Evolutionary conservation across 2,113 vertebrate genomes (phyloP), one percentile per base, ranked within the genome.

Genomic region (Gadus macrocephalus): DNA sequence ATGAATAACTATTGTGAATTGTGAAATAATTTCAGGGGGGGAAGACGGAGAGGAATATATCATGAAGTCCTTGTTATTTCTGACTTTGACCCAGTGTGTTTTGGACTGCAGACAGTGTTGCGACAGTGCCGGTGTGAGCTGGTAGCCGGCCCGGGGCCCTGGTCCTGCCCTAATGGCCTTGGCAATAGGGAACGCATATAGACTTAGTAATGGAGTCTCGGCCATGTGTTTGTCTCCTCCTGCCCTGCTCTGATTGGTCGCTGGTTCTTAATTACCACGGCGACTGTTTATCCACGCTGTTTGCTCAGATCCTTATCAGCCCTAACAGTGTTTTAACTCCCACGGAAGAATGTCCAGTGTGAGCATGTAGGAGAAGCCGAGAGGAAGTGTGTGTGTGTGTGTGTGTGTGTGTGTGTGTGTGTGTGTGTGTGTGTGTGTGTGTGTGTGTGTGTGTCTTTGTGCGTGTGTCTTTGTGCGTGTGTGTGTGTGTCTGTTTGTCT

Each of bases 271-370:
- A 89, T 89, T 86, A 85, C 85, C 77, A 85, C 71, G 75, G 67
- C 75, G 80, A 83, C 81, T 89, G 87, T 90, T 90, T 89, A 89
- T 86, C 84, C 78, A 83, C 78, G 76, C 56, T 89, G 83, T 90
- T 90, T 88, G 85, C 85, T 73, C 80, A 82, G 86, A 87, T 88
- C 80, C 84, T 88, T 88, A 90, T 90, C 89, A 85, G 87, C 83
- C 81, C 72, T 83, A 81, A 86, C 76, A 80, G 83, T 84, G 84
- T 85, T 86, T 88, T 85, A 86, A 89, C 84, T 89, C 85, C 86
- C 85, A 77, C 78, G 73, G 77, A 84, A 88, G 86, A 90, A 88
- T 88, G 69, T 58, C 22, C 20, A 53, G 22, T 6, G 56, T 62
- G 38, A 25, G 27, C 17, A 85, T 85, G 85, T 82, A 85, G 85